phyloP scores from a whole-genome alignment of 2,113 vertebrate genomes.

The Sinocyclocheilus maitianheensis region DNA sequence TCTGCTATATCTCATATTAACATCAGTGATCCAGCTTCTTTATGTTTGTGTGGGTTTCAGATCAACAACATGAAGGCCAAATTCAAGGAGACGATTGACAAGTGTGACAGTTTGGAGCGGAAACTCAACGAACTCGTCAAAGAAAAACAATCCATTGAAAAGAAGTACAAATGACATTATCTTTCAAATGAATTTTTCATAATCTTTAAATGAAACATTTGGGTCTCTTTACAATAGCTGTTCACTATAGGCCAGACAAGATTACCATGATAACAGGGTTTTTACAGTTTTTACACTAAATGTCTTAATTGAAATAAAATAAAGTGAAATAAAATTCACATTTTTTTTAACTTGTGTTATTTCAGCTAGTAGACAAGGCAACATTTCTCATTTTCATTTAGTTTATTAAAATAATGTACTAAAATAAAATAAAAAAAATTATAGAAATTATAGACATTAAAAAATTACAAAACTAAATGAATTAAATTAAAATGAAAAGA shows the following conservation, averaged over 20 bases:
- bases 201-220: not conserved
- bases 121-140: conserved; percentile 87
- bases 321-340: too few species aligned
- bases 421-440: not conserved
- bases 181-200: not conserved
- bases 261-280: not conserved
- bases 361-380: not conserved
- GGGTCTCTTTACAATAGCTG: not conserved
- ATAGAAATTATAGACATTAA: not conserved
- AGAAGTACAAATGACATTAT: conserved; percentile 81
- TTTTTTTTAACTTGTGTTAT: too few species aligned
- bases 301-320: too few species aligned
- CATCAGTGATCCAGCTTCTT: not conserved
- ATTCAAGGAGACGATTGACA: conserved; percentile 98
- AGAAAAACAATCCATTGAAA: conserved; percentile 91
- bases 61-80: conserved; percentile 99
- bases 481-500: not conserved
- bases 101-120: conserved; percentile 92
- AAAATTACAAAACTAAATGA: not conserved
- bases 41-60: conserved; percentile 68
- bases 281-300: not conserved
- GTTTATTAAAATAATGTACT: not conserved
- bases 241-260: not conserved
- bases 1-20: not conserved
- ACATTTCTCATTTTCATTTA: not conserved